Base-by-base conservation (phyloP, 2,113 vertebrate species). In the Ammospiza nelsoni region DNA sequence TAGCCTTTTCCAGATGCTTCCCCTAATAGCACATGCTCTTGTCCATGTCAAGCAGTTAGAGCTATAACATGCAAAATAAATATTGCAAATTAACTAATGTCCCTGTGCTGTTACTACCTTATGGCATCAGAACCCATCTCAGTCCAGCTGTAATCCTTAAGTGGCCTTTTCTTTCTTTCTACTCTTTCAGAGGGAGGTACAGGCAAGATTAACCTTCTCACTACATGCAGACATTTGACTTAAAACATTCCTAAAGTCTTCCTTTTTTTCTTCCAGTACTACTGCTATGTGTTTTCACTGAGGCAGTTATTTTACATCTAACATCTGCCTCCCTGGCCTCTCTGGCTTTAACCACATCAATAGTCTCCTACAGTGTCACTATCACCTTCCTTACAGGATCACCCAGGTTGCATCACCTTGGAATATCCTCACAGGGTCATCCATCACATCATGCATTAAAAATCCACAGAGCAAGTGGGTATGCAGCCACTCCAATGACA, bases 1-100 rank as follows among this genome's bases (percentile, higher is more conserved):
- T 75, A 94, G 87, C 91, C 94, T 96, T 93, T 87, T 89, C 83
- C 85, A 91, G 67, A 85, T 84, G 57, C 75, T 74, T 90, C 73
- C 82, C 71, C 88, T 83, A 88, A 88, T 61, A 84, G 87, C 91
- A 94, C 92, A 96, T 92, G 84, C 91, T 91, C 79, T 91, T 48
- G 78, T 84, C 75, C 91, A 96, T 52, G 12, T 88, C 95, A 96
- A 80, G 94, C 95, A 95, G 68, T 69, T 51, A 77, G 27, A 58
- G 61, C 93, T 95, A 57, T 52, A 90, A 84, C 93, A 96, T 93
- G 94, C 95, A 96, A 84, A 83, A 89, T 79, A 65, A 93, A 78
- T 52, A 94, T 7, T 52, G 15, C 15, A 87, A 72, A 78, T 67
- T 57, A 78, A 55, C 87, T 84, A 24, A 69, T 39, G n/a, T 20